Evolutionary conservation across 92 coral and sea anemone genomes (phyloP), one percentile per base, ranked within the genome.

Genomic region (Isaurus tuberculatus): DNA sequence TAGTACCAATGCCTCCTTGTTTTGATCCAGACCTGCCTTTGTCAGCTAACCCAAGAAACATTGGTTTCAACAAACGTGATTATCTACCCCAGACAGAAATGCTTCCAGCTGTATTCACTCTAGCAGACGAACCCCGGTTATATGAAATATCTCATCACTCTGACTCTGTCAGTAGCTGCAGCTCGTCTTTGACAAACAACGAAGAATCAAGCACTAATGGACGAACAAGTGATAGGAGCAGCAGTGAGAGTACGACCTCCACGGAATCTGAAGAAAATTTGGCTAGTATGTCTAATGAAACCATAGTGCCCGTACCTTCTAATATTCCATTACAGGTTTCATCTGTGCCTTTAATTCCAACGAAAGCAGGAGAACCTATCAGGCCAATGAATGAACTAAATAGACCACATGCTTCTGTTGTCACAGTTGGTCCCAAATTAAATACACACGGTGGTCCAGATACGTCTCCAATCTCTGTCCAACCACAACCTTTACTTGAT

Each of bases 1-100:
- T 95, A 33, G 98, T 95, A 34, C 98, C 98, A 32, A 88, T 97
- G 72, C 99, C 99, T 19, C 86, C 99, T 25, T 97, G 97, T 51
- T 97, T 97, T 82, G 86, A 92, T 72, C 98, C 97, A 25, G 97
- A 97, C 68, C 85, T 91, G 33, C 95, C 99, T 34, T 90, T 97
- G 49, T 75, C 84, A 43, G 84, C 90, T 49, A 92, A 82, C 3
- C 94, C 94, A 8, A 79, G 81, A 78, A 90, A 91, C 34, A 90
- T 75, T 19, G 81, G 71, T 17, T 83, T 88, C 65, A 84, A 89
- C 68, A 69, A 72, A 15, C 78, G 68, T n/a, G 90, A 89, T 55
- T 75, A 83, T 51, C 27, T 48, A 15, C 33, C 69, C 20, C 31
- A 53, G 68, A 25, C 48, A 33, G 48, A 33, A 26, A 57, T 4